A percentile compares a stretch with the other conserved stretches of the same genome.
These are phyloP conservation scores for Campylorhamphus procurvoides DNA, from an alignment of 2,113 vertebrate species.

Conservation along the genomic window DNA sequence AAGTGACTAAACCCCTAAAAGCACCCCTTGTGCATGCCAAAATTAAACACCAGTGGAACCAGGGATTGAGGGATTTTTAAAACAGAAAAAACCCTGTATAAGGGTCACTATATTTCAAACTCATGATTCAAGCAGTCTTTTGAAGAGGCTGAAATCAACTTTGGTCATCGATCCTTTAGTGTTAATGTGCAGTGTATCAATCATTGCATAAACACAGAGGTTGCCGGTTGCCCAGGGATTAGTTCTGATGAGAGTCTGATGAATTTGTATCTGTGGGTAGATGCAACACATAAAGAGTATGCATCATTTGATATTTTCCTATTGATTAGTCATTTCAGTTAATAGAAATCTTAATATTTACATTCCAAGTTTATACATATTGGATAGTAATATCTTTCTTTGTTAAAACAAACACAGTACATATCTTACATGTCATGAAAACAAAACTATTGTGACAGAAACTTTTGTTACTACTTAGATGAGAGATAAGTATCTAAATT, in stretches of 20 bases:
- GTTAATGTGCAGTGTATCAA: neutral
- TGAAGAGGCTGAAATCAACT: neutral
- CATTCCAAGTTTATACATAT: neutral
- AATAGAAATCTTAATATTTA: neutral
- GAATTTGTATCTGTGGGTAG: neutral
- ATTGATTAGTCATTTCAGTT: neutral
- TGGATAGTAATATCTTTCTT: neutral
- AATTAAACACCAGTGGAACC: neutral
- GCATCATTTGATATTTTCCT: neutral
- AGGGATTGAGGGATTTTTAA: neutral
- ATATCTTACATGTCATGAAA: neutral
- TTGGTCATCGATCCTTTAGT: neutral
- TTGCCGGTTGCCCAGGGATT: neutral
- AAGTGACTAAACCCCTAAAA: neutral
- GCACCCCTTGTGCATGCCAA: neutral
- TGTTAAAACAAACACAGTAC: neutral
- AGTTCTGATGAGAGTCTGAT: neutral
- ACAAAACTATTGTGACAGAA: neutral
- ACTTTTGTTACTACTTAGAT: neutral
- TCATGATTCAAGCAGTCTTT: neutral
- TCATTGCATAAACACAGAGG: neutral
- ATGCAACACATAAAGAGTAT: neutral
- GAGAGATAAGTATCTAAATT: neutral
- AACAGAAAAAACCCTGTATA: neutral
- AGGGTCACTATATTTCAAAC: neutral